A percentile compares a stretch with the other conserved stretches of the same genome.
phyloP scores from a whole-genome alignment of 2,888 invertebrate species.

The Conchocele bisecta region DNA sequence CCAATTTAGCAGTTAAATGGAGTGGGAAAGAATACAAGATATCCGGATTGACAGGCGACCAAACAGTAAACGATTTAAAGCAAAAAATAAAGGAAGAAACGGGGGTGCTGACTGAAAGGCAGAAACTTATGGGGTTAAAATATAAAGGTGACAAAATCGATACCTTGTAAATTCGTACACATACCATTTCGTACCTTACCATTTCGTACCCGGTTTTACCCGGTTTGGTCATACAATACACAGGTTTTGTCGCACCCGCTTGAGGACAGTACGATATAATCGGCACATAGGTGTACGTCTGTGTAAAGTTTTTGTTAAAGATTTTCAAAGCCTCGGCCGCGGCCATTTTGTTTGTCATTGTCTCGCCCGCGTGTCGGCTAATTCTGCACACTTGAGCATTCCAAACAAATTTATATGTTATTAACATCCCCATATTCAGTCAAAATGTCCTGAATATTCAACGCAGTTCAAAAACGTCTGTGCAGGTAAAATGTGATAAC shows the following conservation, averaged over 20 bases:
- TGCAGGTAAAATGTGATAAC: too few relatives aligned
- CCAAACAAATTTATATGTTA: too few relatives aligned
- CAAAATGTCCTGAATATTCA: too few relatives aligned
- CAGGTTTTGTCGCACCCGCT: neutral
- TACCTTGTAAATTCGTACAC: neutral
- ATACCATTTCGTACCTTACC: neutral
- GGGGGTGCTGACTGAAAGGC: constrained; percentile 94
- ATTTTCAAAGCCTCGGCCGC: too few relatives aligned
- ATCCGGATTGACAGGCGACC: constrained; percentile 88
- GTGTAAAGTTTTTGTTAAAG: too few relatives aligned
- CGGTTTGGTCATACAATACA: neutral
- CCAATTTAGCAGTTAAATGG: constrained; percentile 92
- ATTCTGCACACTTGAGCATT: neutral
- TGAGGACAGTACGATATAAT: neutral
- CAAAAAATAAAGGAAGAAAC: constrained; percentile 93
- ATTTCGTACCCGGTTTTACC: constrained; percentile 2
- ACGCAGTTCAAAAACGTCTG: too few relatives aligned
- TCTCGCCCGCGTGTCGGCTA: neutral
- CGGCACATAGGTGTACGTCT: neutral
- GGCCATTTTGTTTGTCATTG: too few relatives aligned
- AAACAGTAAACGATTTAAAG: constrained; percentile 92
- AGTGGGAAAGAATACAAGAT: constrained; percentile 94
- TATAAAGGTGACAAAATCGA: constrained; percentile 88
- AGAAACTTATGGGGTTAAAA: constrained; percentile 96
- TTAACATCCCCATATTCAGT: too few relatives aligned